Evolutionary conservation across 2,888 invertebrate genomes (phyloP).

Genomic region (Halictus ligatus): DNA sequence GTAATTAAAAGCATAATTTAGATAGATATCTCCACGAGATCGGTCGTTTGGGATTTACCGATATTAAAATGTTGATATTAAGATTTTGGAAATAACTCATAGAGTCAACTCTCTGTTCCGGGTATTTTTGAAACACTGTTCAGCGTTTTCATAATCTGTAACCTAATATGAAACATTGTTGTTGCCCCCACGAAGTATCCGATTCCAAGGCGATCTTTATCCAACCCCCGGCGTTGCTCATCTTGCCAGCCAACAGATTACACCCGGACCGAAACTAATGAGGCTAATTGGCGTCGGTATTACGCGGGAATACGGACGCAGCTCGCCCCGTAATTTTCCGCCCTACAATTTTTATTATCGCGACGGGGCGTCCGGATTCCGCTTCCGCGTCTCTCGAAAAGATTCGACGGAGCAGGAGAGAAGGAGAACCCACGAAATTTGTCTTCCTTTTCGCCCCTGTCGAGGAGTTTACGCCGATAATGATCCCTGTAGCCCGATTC

Average conservation of each 20-base stretch:
- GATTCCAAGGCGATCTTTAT: slow-evolving; percentile 45
- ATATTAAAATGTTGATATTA: neutral
- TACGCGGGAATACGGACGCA: slow-evolving; percentile 13
- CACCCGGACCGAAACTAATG: slow-evolving; percentile 27
- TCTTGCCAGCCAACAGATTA: slow-evolving; percentile 19
- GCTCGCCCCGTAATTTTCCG: slow-evolving; percentile 42
- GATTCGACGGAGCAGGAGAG: neutral
- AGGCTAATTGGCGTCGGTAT: slow-evolving; percentile 31
- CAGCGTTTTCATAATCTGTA: neutral
- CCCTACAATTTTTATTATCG: slow-evolving; percentile 48
- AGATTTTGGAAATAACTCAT: neutral
- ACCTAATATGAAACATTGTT: neutral
- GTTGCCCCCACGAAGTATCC: neutral
- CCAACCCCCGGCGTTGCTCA: slow-evolving; percentile 19
- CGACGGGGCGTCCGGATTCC: slow-evolving; percentile 24
- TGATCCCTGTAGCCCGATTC: slow-evolving; percentile 66
- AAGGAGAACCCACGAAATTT: slow-evolving; percentile 42
- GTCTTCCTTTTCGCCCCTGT: slow-evolving; percentile 52
- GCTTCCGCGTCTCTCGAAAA: slow-evolving; percentile 18
- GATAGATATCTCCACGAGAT: neutral
- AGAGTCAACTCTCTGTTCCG: neutral
- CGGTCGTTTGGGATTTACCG: neutral
- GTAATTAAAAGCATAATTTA: neutral
- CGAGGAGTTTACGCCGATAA: slow-evolving; percentile 61
- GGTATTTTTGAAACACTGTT: neutral